These are phyloP conservation scores for Ectemnius lituratus DNA, from an alignment of 2,888 invertebrate species.

Conservation along the genomic window DNA sequence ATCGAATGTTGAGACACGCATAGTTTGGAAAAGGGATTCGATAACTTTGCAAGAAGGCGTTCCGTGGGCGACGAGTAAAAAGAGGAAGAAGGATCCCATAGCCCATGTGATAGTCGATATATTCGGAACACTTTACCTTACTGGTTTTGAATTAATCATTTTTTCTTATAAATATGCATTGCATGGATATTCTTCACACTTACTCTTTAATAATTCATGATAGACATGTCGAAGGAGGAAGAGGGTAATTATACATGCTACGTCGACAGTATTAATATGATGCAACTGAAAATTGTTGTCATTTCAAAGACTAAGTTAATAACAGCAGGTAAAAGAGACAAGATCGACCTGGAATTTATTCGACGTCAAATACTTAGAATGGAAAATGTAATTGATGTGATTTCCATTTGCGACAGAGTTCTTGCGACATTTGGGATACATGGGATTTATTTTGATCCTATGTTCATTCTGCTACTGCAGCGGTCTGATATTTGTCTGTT, in stretches of 20 bases:
- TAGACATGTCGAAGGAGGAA: conserved; percentile 81
- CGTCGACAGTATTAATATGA: conserved; percentile 81
- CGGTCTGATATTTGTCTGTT: conserved; percentile 80
- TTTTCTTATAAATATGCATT: neutral
- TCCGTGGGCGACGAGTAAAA: conserved; percentile 63
- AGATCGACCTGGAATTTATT: no score
- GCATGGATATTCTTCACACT: neutral
- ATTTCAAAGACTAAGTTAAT: conserved; percentile 79
- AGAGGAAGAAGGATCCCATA: conserved; percentile 73
- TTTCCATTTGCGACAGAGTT: conserved; percentile 77
- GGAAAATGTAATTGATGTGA: neutral
- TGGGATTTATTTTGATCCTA: conserved; percentile 80
- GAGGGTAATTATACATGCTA: conserved; percentile 85
- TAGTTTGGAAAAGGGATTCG: conserved; percentile 81
- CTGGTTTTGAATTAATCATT: conserved; percentile 55
- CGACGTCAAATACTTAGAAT: no score
- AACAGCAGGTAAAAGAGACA: conserved; percentile 77
- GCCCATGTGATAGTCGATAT: conserved; percentile 80
- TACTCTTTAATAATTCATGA: neutral
- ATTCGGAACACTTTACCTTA: conserved; percentile 80
- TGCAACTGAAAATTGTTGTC: conserved; percentile 79
- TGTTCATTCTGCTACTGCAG: conserved; percentile 81
- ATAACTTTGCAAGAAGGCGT: conserved; percentile 77
- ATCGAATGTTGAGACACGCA: conserved; percentile 77
- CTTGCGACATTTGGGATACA: conserved; percentile 80